Conservation (phyloP, 2,888 invertebrate genomes). For the Callosobruchus maculatus region DNA sequence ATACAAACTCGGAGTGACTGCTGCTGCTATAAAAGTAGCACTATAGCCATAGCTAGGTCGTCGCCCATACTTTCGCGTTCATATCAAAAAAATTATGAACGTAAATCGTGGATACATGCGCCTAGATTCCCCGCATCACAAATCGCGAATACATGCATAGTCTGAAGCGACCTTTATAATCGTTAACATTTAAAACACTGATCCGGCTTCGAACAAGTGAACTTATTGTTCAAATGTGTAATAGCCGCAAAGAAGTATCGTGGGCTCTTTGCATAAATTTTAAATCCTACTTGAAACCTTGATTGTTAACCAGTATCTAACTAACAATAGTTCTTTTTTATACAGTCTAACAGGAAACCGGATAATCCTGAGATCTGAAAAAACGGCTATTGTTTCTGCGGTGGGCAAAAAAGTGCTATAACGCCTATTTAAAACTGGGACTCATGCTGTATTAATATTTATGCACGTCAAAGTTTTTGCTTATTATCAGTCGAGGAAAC, state of each 20-base stretch:
- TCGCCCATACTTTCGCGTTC: no score
- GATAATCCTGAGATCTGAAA: background rate
- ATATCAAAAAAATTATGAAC: no score
- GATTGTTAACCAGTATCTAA: background rate
- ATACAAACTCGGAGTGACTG: no score
- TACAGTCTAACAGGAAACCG: background rate
- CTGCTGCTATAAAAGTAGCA: no score
- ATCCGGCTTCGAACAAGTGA: constrained; percentile 1
- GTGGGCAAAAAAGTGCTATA: background rate
- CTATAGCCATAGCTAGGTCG: no score
- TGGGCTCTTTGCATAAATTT: constrained; percentile 1
- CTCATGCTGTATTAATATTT: background rate
- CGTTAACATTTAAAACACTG: background rate
- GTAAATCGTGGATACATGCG: no score
- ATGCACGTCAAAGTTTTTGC: background rate
- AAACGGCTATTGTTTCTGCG: background rate
- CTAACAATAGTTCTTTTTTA: background rate
- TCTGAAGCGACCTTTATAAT: no score
- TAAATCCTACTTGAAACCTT: constrained; percentile 2
- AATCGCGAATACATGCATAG: no score
- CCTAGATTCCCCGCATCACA: no score
- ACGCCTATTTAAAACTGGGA: background rate
- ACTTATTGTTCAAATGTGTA: background rate
- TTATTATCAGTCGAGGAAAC: no score
- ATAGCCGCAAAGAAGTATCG: constrained; percentile 1